These are phyloP conservation scores for Anoplius nigerrimus DNA, from an alignment of 2,888 invertebrate species.

Conservation along the genomic window DNA sequence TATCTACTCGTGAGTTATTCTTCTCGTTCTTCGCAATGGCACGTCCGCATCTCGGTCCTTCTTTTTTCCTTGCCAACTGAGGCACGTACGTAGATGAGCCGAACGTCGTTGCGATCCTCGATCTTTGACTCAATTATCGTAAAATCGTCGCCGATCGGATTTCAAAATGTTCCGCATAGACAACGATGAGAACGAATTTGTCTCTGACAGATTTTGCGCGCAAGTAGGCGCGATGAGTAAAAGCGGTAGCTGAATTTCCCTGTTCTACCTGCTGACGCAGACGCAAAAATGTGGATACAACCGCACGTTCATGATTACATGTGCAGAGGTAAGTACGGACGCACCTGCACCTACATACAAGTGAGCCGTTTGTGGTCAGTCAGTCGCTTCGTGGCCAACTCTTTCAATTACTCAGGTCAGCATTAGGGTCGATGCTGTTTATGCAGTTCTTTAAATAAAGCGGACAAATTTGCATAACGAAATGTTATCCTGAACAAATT, in stretches of 20 bases:
- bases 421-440: constrained; percentile 52
- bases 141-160: too few relatives aligned
- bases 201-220: too few relatives aligned
- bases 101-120: too few relatives aligned
- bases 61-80: too few relatives aligned
- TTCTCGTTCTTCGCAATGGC: too few relatives aligned
- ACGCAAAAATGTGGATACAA: constrained; percentile 26
- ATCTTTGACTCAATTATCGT: too few relatives aligned
- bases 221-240: too few relatives aligned
- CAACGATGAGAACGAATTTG: too few relatives aligned
- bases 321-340: constrained; percentile 20
- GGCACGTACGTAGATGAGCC: too few relatives aligned
- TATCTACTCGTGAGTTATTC: too few relatives aligned
- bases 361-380: constrained; percentile 50
- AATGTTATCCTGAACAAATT: background rate
- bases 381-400: constrained; percentile 48
- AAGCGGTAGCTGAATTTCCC: constrained; percentile 20
- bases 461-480: background rate
- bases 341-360: constrained; percentile 44
- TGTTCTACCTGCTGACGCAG: constrained; percentile 18
- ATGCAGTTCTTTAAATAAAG: constrained; percentile 28
- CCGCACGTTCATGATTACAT: constrained; percentile 37
- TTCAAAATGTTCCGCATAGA: too few relatives aligned
- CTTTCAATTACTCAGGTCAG: constrained; percentile 60
- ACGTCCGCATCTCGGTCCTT: too few relatives aligned